These are phyloP conservation scores for Cylindroiulus punctatus DNA, from an alignment of 2,888 invertebrate genomes.

Conservation along the genomic window DNA sequence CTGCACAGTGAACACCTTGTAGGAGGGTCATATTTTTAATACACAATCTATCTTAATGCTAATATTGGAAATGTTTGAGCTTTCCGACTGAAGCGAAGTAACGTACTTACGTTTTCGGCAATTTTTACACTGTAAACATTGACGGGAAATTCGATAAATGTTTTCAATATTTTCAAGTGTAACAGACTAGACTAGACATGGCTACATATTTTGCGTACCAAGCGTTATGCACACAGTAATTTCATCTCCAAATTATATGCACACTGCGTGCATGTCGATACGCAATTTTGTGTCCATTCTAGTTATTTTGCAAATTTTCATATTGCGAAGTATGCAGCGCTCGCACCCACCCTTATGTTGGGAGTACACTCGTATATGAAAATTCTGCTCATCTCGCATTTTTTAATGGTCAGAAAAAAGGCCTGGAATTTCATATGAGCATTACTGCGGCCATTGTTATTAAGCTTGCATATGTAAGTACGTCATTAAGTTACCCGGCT, in stretches of 20 bases:
- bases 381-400: background rate
- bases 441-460: constrained; percentile 1
- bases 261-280: background rate
- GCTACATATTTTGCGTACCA: background rate
- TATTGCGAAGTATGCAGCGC: background rate
- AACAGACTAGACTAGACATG: too few species aligned
- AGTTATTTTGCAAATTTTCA: background rate
- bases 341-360: background rate
- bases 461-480: constrained; percentile 24
- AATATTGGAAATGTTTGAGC: too few species aligned
- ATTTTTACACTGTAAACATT: too few species aligned
- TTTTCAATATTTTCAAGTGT: too few species aligned
- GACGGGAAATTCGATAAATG: too few species aligned
- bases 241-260: background rate
- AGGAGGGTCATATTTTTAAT: too few species aligned
- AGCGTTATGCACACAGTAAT: background rate
- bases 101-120: too few species aligned
- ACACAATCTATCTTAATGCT: too few species aligned
- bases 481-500: constrained; percentile 9
- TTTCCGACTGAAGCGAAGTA: too few species aligned
- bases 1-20: too few species aligned
- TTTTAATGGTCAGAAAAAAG: constrained; percentile 16
- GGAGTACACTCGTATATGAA: background rate
- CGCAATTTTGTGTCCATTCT: constrained; percentile 7
- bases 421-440: constrained; percentile 31